phyloP scores from a whole-genome alignment of 2,888 invertebrate genomes.

The Hyppa rectilinea region DNA sequence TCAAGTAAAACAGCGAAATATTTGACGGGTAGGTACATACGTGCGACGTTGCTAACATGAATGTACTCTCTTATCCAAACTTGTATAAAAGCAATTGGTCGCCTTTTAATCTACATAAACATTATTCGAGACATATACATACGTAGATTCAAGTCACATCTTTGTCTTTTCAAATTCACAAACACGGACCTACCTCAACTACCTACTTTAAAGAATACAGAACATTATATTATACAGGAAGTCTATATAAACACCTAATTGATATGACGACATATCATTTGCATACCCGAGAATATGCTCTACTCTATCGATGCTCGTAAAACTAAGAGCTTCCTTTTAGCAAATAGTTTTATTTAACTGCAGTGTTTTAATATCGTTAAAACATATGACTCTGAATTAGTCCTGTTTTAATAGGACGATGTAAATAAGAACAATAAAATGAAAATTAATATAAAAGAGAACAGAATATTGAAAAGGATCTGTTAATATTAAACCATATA shows the following conservation, averaged over 20 bases:
- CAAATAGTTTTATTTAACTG: conserved; percentile 42
- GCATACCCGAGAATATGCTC: conserved; percentile 38
- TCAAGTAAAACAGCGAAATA: no score
- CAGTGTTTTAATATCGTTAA: conserved; percentile 22
- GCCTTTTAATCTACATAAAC: conserved; percentile 17
- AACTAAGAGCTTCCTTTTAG: conserved; percentile 50
- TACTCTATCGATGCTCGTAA: conserved; percentile 40
- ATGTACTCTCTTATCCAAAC: no score
- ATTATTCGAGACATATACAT: conserved; percentile 31
- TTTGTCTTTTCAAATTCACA: conserved; percentile 34
- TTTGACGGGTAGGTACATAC: no score
- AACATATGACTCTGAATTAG: conserved; percentile 30
- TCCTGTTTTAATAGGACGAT: conserved; percentile 13
- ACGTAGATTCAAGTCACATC: conserved; percentile 38
- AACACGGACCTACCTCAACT: conserved; percentile 62
- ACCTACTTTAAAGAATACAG: conserved; percentile 32
- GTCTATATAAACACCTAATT: conserved; percentile 41
- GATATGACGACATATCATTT: conserved; percentile 47
- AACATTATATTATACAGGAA: conserved; percentile 45
- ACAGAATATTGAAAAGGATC: background rate
- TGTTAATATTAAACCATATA: background rate
- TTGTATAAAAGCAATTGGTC: conserved; percentile 8
- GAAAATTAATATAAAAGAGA: conserved; percentile 10
- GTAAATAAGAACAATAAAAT: conserved; percentile 12
- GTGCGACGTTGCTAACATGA: no score